These are phyloP conservation scores for Heterotilapia buettikoferi DNA, from an alignment of 2,113 vertebrate genomes.

Conservation along the genomic window DNA sequence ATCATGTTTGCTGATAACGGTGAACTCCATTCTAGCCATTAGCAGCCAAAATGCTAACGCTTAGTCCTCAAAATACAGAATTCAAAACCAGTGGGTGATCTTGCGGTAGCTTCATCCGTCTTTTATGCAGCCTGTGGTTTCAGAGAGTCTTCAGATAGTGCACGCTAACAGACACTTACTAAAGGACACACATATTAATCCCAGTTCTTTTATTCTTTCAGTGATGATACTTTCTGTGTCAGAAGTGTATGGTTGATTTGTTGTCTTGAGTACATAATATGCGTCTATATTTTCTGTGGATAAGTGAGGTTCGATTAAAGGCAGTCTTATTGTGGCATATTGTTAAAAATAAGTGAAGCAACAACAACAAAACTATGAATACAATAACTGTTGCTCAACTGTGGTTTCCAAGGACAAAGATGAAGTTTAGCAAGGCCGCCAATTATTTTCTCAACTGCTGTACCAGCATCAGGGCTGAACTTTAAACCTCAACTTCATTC, in stretches of 20 bases:
- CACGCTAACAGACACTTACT: neutral
- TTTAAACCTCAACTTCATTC: neutral
- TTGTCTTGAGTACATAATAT: neutral
- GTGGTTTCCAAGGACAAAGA: neutral
- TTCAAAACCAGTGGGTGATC: neutral
- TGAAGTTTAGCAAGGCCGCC: neutral
- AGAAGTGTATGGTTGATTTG: neutral
- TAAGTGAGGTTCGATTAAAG: neutral
- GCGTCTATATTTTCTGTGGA: neutral
- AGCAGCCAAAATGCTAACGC: neutral
- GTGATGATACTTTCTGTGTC: neutral
- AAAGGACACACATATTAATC: neutral
- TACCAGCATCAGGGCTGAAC: neutral
- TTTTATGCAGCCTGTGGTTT: neutral
- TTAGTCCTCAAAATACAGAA: neutral
- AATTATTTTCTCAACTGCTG: neutral
- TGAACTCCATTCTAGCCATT: neutral
- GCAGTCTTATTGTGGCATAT: neutral
- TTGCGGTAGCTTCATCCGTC: neutral
- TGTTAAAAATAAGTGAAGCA: neutral
- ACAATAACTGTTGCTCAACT: neutral
- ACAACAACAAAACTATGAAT: neutral
- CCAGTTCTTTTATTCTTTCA: neutral
- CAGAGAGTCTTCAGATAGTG: neutral
- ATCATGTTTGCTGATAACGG: neutral